Evolutionary conservation across 2,888 invertebrate genomes (phyloP).

Genomic region (Alloplasta piceator): DNA sequence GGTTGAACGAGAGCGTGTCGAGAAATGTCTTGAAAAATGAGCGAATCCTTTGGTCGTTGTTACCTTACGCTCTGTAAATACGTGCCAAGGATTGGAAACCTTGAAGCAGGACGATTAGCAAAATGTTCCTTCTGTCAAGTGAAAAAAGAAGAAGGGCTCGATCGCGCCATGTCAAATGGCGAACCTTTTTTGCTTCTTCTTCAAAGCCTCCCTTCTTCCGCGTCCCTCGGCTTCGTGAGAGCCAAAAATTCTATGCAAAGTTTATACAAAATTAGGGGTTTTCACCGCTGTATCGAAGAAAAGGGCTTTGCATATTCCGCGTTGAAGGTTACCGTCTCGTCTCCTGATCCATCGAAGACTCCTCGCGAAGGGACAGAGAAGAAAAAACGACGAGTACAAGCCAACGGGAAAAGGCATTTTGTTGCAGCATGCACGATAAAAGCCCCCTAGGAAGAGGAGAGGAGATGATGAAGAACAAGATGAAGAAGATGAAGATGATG

Average conservation of each 20-base stretch:
- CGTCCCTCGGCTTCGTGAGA: not conserved
- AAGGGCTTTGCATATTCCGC: conserved; percentile 44
- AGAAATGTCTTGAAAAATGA: conserved; percentile 56
- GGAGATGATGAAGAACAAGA: conserved; percentile 80
- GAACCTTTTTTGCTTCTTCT: not conserved
- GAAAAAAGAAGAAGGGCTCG: no score
- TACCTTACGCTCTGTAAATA: not conserved
- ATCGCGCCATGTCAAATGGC: not conserved
- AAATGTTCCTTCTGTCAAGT: conserved; percentile 12
- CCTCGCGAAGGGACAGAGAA: not conserved
- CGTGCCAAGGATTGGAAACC: conserved; percentile 28
- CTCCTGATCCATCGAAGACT: conserved; percentile 26
- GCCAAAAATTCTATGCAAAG: conserved; percentile 15
- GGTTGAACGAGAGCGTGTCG: conserved; percentile 40
- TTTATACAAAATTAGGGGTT: conserved; percentile 36
- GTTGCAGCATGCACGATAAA: conserved; percentile 66
- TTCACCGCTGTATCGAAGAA: not conserved
- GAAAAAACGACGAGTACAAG: not conserved
- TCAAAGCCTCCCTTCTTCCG: not conserved
- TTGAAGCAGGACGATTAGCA: conserved; percentile 52
- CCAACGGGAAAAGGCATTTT: conserved; percentile 13
- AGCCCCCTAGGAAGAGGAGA: conserved; percentile 85
- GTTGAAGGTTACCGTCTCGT: not conserved
- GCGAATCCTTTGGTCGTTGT: conserved; percentile 46
- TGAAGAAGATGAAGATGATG: conserved; percentile 82